These are phyloP conservation scores for Cotesia chilonis DNA, from an alignment of 1,140 invertebrate species.

Conservation along the genomic window DNA sequence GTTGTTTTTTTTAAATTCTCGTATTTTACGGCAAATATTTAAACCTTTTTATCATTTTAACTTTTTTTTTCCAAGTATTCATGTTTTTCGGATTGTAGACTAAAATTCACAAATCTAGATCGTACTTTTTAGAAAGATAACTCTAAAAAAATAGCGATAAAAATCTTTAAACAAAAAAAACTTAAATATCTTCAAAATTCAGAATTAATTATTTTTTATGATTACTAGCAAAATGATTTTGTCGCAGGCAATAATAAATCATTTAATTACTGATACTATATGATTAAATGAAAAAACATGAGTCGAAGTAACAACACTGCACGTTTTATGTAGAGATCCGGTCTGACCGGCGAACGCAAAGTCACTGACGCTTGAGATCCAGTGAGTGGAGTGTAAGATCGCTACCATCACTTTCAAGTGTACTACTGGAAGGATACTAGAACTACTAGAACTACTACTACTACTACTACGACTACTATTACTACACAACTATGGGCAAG, in stretches of 20 bases:
- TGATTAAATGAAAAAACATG: too few species aligned
- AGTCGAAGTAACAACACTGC: slow-evolving; percentile 16
- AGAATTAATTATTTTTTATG: too few species aligned
- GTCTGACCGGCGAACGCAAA: slow-evolving; percentile 63
- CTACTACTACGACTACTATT: background rate
- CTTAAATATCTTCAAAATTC: too few species aligned
- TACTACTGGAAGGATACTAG: slow-evolving; percentile 30
- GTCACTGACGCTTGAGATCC: slow-evolving; percentile 63
- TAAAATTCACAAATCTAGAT: too few species aligned
- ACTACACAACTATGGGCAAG: background rate
- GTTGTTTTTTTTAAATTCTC: slow-evolving; percentile 30
- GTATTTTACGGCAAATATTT: background rate
- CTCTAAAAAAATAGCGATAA: too few species aligned
- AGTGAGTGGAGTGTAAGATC: slow-evolving; percentile 59
- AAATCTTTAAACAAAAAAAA: too few species aligned
- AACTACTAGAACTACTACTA: background rate
- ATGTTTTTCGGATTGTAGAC: background rate
- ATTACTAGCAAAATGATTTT: too few species aligned
- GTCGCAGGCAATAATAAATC: too few species aligned
- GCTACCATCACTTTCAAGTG: slow-evolving; percentile 42
- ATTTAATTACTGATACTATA: too few species aligned
- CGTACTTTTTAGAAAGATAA: too few species aligned
- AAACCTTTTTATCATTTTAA: slow-evolving; percentile 4
- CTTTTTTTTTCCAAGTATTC: background rate
- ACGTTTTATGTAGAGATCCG: slow-evolving; percentile 51